phyloP scores from a whole-genome alignment of 2,113 vertebrate genomes.

The Corvus cornix region DNA sequence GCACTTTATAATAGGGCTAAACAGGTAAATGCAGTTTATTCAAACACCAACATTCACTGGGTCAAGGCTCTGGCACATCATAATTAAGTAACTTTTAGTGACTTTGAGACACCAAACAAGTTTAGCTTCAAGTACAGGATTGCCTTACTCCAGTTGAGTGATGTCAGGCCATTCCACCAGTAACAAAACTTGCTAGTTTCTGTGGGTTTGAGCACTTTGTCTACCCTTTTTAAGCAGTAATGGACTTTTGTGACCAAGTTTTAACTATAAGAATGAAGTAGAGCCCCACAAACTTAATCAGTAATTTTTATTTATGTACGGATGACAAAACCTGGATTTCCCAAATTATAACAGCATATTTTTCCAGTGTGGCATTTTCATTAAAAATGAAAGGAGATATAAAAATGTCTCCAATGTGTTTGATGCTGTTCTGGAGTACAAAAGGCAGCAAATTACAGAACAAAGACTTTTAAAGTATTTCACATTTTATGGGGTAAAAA shows the following conservation, averaged over 20 bases:
- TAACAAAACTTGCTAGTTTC: neutral
- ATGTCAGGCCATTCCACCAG: neutral
- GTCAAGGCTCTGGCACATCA: neutral
- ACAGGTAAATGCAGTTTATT: neutral
- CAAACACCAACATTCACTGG: neutral
- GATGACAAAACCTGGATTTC: neutral
- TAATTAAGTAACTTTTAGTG: neutral
- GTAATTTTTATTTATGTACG: neutral
- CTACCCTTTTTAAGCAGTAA: neutral
- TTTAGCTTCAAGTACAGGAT: neutral
- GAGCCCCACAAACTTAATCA: neutral
- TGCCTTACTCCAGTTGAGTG: neutral
- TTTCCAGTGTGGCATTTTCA: neutral
- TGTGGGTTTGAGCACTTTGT: neutral
- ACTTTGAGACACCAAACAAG: neutral
- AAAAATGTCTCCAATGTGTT: slow-evolving; percentile 16
- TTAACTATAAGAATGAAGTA: neutral
- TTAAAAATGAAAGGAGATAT: slow-evolving; percentile 7
- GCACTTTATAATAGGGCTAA: neutral
- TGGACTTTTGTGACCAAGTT: neutral
- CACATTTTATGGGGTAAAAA: neutral
- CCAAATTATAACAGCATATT: neutral
- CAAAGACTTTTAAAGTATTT: neutral
- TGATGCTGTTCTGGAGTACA: neutral
- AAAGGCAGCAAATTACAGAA: neutral